A percentile compares a stretch with the other conserved stretches of the same genome.
Conservation (phyloP, 1,140 invertebrate species). For the Acyrthosiphon pisum region DNA sequence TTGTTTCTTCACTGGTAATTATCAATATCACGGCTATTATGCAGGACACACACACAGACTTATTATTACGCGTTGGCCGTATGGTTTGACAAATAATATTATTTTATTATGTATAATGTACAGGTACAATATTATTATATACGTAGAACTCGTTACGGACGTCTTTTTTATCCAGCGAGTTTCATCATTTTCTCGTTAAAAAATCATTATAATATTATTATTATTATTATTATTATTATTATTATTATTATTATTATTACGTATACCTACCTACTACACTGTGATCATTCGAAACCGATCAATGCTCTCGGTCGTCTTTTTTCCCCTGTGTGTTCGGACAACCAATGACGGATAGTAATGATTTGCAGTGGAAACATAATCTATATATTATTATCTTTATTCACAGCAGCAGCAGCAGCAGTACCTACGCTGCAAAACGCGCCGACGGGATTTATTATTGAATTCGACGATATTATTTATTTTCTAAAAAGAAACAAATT, state of each 20-base stretch:
- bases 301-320: neutral
- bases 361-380: neutral
- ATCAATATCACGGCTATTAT: too few species aligned
- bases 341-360: neutral
- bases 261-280: neutral
- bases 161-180: neutral
- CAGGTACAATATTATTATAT: neutral
- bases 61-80: neutral
- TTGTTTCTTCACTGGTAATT: too few species aligned
- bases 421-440: neutral
- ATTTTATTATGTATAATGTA: neutral
- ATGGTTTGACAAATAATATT: neutral
- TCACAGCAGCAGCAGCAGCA: too few species aligned
- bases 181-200: conserved; percentile 28
- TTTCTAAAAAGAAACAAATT: neutral
- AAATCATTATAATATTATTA: conserved; percentile 9
- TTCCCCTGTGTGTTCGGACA: neutral
- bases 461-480: neutral
- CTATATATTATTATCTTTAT: neutral
- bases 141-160: neutral
- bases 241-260: conserved; percentile 1
- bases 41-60: neutral
- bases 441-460: neutral
- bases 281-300: conserved; percentile 9
- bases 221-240: too few species aligned